phyloP scores from a whole-genome alignment of 1,140 invertebrate species.

The Campoletis sonorensis region DNA sequence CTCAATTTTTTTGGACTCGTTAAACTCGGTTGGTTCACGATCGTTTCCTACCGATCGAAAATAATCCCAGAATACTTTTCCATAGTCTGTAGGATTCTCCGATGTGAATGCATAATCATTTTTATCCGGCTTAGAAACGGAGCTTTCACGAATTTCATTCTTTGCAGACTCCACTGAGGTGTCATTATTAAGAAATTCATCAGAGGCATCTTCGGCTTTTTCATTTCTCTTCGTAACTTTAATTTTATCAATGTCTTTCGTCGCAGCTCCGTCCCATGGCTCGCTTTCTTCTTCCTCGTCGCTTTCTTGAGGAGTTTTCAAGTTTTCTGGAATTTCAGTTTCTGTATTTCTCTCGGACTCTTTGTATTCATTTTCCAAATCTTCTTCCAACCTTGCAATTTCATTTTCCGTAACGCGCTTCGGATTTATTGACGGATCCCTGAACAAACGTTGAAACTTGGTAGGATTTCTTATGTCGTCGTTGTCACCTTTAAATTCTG shows the following conservation, averaged over 20 bases:
- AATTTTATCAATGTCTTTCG: conserved; percentile 40
- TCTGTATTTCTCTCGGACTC: conserved; percentile 58
- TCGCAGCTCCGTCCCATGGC: background rate
- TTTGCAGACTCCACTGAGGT: background rate
- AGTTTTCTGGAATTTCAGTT: conserved; percentile 46
- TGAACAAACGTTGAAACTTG: conserved; percentile 5
- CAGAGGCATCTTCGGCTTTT: background rate
- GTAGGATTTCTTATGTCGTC: conserved; percentile 37
- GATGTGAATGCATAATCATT: background rate
- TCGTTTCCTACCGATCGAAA: conserved; percentile 58
- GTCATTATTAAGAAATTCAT: background rate
- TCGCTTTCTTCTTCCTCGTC: conserved; percentile 27
- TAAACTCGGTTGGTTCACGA: background rate
- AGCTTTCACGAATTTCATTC: background rate
- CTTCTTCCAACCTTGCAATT: conserved; percentile 62
- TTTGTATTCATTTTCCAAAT: conserved; percentile 61
- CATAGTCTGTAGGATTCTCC: conserved; percentile 51
- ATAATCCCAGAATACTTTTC: conserved; percentile 64
- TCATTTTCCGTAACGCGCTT: conserved; percentile 60
- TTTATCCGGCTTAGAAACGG: background rate
- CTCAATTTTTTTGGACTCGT: background rate
- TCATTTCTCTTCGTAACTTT: conserved; percentile 29
- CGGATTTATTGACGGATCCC: conserved; percentile 53
- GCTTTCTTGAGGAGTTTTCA: conserved; percentile 6
- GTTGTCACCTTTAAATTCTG: conserved; percentile 48